A percentile compares a stretch with the other conserved stretches of the same genome.
Conservation (phyloP, 2,797 vertebrate genomes). For the Lateolabrax maculatus region DNA sequence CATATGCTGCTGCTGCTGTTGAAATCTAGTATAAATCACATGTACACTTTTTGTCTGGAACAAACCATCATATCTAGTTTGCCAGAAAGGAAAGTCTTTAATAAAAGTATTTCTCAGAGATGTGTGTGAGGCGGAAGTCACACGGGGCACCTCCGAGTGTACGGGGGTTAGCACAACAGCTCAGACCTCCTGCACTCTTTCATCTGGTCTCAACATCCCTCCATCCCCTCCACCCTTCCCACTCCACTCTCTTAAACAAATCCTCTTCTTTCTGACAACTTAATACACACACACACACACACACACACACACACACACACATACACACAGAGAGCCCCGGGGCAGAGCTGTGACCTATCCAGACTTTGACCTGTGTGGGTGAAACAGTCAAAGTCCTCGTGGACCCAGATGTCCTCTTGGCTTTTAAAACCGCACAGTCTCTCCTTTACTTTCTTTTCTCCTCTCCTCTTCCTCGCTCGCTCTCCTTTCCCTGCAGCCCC, state of each 20-base stretch:
- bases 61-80: background rate
- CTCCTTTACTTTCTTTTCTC: slow-evolving; percentile 54
- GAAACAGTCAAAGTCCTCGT: slow-evolving; percentile 66
- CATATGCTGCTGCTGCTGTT: background rate
- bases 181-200: slow-evolving; percentile 73
- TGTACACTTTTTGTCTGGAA: background rate
- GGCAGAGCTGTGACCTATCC: slow-evolving; percentile 59
- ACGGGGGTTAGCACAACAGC: slow-evolving; percentile 76
- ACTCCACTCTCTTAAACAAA: slow-evolving; percentile 71
- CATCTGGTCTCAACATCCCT: slow-evolving; percentile 75
- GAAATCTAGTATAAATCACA: background rate
- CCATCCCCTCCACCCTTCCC: slow-evolving; percentile 48
- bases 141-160: slow-evolving; percentile 43
- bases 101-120: slow-evolving; percentile 37
- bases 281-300: slow-evolving; percentile 4
- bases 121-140: slow-evolving; percentile 63
- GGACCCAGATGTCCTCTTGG: slow-evolving; percentile 71
- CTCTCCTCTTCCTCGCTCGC: slow-evolving; percentile 53
- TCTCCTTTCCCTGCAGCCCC: slow-evolving; percentile 68
- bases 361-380: slow-evolving; percentile 72
- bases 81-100: slow-evolving; percentile 24
- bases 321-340: slow-evolving; percentile 17
- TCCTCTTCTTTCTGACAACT: slow-evolving; percentile 65
- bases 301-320: slow-evolving; percentile 23
- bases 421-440: slow-evolving; percentile 59